Percentiles rank a stretch among this genome's conserved stretches.
Conservation (phyloP, 2,797 vertebrate species). For the Varecia variegata region DNA sequence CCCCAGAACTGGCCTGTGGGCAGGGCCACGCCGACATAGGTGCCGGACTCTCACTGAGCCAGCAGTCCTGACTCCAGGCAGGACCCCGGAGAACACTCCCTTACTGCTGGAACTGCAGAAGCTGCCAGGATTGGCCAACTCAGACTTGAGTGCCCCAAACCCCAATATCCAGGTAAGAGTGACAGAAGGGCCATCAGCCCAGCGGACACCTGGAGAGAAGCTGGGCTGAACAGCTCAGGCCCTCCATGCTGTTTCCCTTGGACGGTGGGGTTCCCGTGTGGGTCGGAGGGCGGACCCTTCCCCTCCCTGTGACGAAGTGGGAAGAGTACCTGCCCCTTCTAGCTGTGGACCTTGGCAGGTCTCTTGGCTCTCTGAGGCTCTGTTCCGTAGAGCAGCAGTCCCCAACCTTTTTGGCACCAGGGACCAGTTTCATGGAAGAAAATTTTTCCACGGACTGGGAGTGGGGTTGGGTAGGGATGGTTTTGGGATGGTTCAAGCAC, state of each 20-base stretch:
- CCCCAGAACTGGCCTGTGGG: slow-evolving; percentile 77
- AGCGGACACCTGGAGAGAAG: neutral
- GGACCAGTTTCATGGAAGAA: too few species aligned
- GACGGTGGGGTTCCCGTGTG: neutral
- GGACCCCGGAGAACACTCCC: slow-evolving; percentile 86
- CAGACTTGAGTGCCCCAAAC: slow-evolving; percentile 91
- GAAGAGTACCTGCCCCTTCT: neutral
- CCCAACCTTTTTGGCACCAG: too few species aligned
- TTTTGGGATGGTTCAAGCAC: too few species aligned
- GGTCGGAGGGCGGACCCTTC: neutral
- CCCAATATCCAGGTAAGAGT: slow-evolving; percentile 93
- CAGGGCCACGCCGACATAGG: slow-evolving; percentile 80
- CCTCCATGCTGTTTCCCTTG: neutral
- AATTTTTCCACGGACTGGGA: too few species aligned
- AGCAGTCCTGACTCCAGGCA: slow-evolving; percentile 73
- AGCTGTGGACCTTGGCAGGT: neutral
- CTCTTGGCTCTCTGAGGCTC: neutral
- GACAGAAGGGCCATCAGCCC: neutral
- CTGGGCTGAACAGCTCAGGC: neutral
- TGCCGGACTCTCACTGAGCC: slow-evolving; percentile 82
- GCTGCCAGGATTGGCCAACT: slow-evolving; percentile 89
- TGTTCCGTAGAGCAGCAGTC: neutral
- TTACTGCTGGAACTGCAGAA: slow-evolving; percentile 93
- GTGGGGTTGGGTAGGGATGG: too few species aligned
- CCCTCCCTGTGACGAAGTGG: too few species aligned